Evolutionary conservation across 2,113 vertebrate species (phyloP).

Genomic region (Paracanthobrama guichenoti): DNA sequence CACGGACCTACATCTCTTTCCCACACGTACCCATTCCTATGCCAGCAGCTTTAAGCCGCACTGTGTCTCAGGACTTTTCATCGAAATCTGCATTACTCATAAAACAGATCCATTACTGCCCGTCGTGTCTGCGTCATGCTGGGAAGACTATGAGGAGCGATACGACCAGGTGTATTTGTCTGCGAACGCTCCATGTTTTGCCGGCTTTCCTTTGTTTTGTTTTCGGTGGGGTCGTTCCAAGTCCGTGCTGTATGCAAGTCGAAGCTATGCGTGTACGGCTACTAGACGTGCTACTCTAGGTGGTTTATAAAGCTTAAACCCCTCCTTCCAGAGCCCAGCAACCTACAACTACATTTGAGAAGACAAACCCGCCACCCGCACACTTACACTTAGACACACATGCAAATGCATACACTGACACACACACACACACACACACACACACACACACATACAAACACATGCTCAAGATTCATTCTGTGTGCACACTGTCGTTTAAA

Average conservation of each 20-base stretch:
- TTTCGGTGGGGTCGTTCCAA: slow-evolving; percentile 19
- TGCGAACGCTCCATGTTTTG: slow-evolving; percentile 19
- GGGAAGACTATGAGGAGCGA: slow-evolving; percentile 28
- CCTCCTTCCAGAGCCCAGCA: slow-evolving; percentile 44
- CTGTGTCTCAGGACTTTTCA: slow-evolving; percentile 81
- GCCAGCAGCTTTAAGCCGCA: slow-evolving; percentile 78
- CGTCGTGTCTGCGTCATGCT: slow-evolving; percentile 20
- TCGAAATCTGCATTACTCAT: slow-evolving; percentile 66
- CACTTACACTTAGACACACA: slow-evolving; percentile 34
- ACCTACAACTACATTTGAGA: slow-evolving; percentile 34
- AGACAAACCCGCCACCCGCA: slow-evolving; percentile 38
- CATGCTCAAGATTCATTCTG: slow-evolving; percentile 39
- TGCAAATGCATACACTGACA: slow-evolving; percentile 40
- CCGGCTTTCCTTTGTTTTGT: slow-evolving; percentile 49
- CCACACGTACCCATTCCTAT: slow-evolving; percentile 75
- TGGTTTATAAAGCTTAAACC: slow-evolving; percentile 66
- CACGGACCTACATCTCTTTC: slow-evolving; percentile 67
- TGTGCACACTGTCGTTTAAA: slow-evolving; percentile 35
- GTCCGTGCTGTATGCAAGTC: slow-evolving; percentile 67
- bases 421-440: slow-evolving; percentile 35
- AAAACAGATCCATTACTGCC: slow-evolving; percentile 49
- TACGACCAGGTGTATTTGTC: slow-evolving; percentile 45
- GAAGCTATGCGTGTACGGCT: slow-evolving; percentile 71
- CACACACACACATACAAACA: slow-evolving; percentile 4
- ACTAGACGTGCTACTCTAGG: slow-evolving; percentile 73